phyloP scores from a whole-genome alignment of 2,797 vertebrate genomes.

The Cirrhinus molitorella region DNA sequence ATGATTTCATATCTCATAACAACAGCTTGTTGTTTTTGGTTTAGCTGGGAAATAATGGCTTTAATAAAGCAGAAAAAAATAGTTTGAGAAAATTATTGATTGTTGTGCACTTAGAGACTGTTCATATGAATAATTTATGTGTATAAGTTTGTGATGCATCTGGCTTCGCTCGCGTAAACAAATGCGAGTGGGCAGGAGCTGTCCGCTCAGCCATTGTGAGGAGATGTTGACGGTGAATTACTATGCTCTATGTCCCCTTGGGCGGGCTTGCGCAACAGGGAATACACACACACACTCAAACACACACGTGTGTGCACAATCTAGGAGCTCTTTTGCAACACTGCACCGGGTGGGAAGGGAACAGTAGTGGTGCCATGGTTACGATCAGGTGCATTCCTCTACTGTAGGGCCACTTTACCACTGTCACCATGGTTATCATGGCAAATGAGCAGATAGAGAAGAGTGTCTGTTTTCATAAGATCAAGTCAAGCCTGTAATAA shows the following conservation, averaged over 20 bases:
- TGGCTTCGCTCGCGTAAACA: constrained; percentile 1
- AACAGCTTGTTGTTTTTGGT: background rate
- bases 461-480: constrained; percentile 1
- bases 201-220: constrained; percentile 37
- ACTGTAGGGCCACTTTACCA: constrained; percentile 51
- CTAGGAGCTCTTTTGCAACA: constrained; percentile 25
- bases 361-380: constrained; percentile 61
- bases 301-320: constrained; percentile 11
- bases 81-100: background rate
- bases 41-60: background rate
- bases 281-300: constrained; percentile 20
- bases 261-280: constrained; percentile 46
- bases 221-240: constrained; percentile 49
- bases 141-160: constrained; percentile 25
- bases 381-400: constrained; percentile 60
- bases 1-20: constrained; percentile 12
- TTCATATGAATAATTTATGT: background rate
- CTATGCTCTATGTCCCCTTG: constrained; percentile 52
- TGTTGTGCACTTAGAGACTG: background rate
- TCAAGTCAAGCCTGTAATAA: background rate
- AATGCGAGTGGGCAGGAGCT: constrained; percentile 34
- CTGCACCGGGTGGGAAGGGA: constrained; percentile 34
- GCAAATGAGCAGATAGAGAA: constrained; percentile 10
- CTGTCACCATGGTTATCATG: constrained; percentile 64
- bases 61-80: background rate